Evolutionary conservation across 2,113 vertebrate species (phyloP), one percentile per base, ranked within the genome.

Genomic region (Lepisosteus osseus): DNA sequence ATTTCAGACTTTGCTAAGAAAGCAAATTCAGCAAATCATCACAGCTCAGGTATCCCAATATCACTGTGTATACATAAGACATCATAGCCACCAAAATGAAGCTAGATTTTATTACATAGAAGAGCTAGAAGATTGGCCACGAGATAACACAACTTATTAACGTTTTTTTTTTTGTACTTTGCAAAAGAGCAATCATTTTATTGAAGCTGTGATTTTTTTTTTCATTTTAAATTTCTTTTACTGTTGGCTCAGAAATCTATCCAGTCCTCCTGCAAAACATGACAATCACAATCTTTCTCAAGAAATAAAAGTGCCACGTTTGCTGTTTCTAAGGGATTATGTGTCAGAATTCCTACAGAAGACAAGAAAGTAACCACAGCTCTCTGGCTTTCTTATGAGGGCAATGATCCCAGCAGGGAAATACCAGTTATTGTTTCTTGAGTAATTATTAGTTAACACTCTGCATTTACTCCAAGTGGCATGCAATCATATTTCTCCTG

Each of bases 21-120:
- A 51, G 42, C 57, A 71, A 71, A 71, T 43, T 17, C 43, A 71
- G n/a, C 65, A 65, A 11, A 55, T 67, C 51, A 67, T 55, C 61
- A 59, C 6, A 14, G 54, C 45, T 9, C 2, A 13, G 47, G 41
- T 41, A 63, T 61, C 61, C 45, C 29, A 61, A 47, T 44, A 56
- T 47, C 13, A 29, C 44, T 63, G 43, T 17, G n/a, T 42, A 64
- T 42, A 71, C 13, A 63, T 15, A 40, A 13, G 7, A 42, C n/a
- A 70, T 42, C 29, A 42, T 17, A 40, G 51, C n/a, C 66, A 7
- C 45, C 29, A 29, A 2, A 29, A 56, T 14, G 67, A 44, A 13
- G 57, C 5, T 15, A 59, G 13, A 15, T 59, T 59, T 59, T 59
- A 59, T 59, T 59, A 59, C 57, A n/a, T 13, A 13, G 14, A 6